A percentile compares a stretch with the other conserved stretches of the same genome.
Conservation (phyloP, 2,888 invertebrate genomes). For the Apotomis turbidana region DNA sequence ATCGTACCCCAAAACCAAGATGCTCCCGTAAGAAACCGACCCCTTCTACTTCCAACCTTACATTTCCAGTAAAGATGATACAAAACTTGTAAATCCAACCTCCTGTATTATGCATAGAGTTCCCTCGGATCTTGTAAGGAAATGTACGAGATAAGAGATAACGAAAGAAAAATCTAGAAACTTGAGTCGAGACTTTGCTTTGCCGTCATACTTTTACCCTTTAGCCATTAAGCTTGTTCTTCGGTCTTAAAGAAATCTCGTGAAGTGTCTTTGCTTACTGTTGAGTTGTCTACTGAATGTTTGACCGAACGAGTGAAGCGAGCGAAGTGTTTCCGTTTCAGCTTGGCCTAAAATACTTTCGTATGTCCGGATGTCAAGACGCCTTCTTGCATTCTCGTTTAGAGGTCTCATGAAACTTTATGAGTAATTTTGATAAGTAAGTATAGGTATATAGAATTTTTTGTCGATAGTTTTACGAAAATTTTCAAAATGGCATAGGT, state of each 20-base stretch:
- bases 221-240: slow-evolving; percentile 1
- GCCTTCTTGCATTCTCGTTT: no score
- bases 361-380: no score
- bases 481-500: no score
- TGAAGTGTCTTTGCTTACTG: not conserved
- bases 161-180: slow-evolving; percentile 32
- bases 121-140: slow-evolving; percentile 29
- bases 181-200: slow-evolving; percentile 14
- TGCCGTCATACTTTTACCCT: slow-evolving; percentile 18
- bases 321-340: no score
- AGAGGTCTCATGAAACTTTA: no score
- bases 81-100: slow-evolving; percentile 22
- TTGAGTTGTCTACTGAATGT: not conserved
- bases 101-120: slow-evolving; percentile 31
- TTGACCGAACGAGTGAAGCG: not conserved
- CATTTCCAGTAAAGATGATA: slow-evolving; percentile 7
- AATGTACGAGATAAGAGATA: slow-evolving; percentile 27
- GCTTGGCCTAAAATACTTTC: no score
- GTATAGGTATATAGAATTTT: no score
- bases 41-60: not conserved
- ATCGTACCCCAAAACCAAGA: not conserved
- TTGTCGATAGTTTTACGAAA: no score
- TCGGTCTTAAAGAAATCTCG: slow-evolving; percentile 2
- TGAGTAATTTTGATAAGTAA: no score
- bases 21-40: not conserved